Percentiles rank a stretch among this genome's conserved stretches.
phyloP scores from a whole-genome alignment of 1,140 invertebrate genomes.

The Galleria mellonella region DNA sequence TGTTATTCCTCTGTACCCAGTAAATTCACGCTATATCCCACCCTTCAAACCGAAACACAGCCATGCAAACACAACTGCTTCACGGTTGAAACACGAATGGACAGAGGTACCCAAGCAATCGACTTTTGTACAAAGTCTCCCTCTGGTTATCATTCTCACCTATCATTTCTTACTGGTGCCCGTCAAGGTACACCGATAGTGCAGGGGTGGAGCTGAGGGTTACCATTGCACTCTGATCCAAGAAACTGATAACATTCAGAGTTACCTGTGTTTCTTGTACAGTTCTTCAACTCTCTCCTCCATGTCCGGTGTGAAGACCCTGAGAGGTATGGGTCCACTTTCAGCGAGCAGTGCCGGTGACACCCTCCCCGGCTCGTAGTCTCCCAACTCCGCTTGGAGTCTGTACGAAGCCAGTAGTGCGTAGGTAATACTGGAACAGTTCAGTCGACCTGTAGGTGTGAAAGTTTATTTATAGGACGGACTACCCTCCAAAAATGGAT shows the following conservation, averaged over 20 bases:
- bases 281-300: conserved; percentile 95
- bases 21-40: too few relatives aligned
- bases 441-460: conserved; percentile 87
- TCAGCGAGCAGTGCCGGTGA: conserved; percentile 10
- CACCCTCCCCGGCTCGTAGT: conserved; percentile 81
- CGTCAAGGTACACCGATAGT: too few relatives aligned
- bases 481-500: too few relatives aligned
- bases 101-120: too few relatives aligned
- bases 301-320: conserved; percentile 78
- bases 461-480: neutral
- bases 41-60: too few relatives aligned
- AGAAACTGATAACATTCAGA: conserved; percentile 6
- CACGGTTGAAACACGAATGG: too few relatives aligned
- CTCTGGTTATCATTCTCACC: too few relatives aligned
- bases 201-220: too few relatives aligned
- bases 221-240: neutral
- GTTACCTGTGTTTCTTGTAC: conserved; percentile 93
- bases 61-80: too few relatives aligned
- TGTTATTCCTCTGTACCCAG: too few relatives aligned
- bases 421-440: conserved; percentile 96
- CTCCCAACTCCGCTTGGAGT: conserved; percentile 94
- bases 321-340: conserved; percentile 22
- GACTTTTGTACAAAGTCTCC: too few relatives aligned
- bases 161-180: too few relatives aligned
- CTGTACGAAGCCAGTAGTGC: conserved; percentile 96